Base-by-base conservation (phyloP, 2,113 vertebrate genomes). In the Trematocara unimaculatum region DNA sequence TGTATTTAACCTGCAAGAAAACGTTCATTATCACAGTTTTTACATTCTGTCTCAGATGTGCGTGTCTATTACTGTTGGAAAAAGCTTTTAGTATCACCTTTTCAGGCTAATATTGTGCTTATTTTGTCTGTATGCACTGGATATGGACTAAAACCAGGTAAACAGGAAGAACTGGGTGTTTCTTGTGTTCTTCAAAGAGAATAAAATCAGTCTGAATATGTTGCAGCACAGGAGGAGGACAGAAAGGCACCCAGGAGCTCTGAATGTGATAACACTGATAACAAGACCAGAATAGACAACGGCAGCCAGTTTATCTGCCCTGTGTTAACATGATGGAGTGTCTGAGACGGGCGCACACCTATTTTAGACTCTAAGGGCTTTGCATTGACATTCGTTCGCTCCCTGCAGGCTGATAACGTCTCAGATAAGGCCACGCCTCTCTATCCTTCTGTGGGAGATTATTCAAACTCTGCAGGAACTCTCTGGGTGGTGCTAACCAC, bases 1-100 rank as follows among this genome's bases (percentile, higher is more conserved):
- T 98, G 90, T 99, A 99, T 79, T 97, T 98, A 1, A 89, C 38
- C 96, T 96, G 90, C 42, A 62, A 0, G 38, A 15, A 20, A 35
- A 29, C 8, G 14, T 77, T 77, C 20, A 47, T 49, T 11, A 31
- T 31, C 3, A 77, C 70, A 49, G 14, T 26, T 56, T 56, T 40
- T 80, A 55, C 0, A 3, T 0, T 67, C 15, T 10, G 5, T 15
- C 20, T 47, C 20, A 0, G 70, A 74, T 31, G 15, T 18, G 17
- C 1, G 10, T 29, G 23, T 56, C 23, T 56, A 14, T 3, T 58
- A 8, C 26, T 77, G 42, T 4, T 47, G 42, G 2, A 12, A 1
- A 49, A 74, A 74, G 40, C 42, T 29, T 74, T 74, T 47, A 74
- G 40, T 2, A 1, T 26, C 23, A 11, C 4, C 23, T 74, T 47